Evolutionary conservation across 2,113 vertebrate genomes (phyloP).

Genomic region (Etia nguti): DNA sequence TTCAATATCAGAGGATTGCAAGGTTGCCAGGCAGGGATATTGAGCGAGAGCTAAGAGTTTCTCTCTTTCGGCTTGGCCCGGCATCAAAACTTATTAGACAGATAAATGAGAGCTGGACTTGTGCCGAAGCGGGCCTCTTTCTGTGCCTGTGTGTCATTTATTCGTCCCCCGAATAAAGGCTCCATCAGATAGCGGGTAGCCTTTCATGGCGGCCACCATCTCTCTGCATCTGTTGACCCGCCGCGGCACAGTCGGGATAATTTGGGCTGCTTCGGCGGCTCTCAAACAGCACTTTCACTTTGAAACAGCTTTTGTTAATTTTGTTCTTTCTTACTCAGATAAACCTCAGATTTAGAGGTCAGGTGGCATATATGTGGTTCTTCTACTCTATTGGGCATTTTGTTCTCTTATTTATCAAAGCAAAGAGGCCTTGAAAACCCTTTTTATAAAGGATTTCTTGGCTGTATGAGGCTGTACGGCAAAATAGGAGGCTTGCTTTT

Average conservation of each 20-base stretch:
- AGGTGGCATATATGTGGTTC: background rate
- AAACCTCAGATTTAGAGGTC: background rate
- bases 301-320: background rate
- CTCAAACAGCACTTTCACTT: background rate
- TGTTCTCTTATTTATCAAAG: background rate
- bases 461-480: background rate
- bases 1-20: conserved; percentile 27
- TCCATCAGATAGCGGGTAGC: conserved; percentile 46
- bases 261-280: background rate
- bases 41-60: conserved; percentile 32
- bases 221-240: conserved; percentile 30
- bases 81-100: conserved; percentile 51
- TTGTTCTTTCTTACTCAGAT: background rate
- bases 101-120: conserved; percentile 50
- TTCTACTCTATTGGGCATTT: background rate
- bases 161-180: conserved; percentile 26
- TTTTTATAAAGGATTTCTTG: background rate
- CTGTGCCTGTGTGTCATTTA: conserved; percentile 25
- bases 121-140: background rate
- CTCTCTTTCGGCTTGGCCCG: conserved; percentile 1
- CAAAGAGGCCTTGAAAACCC: background rate
- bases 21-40: conserved; percentile 37
- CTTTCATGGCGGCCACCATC: conserved; percentile 3
- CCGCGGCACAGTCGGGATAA: background rate
- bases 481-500: background rate